Percentiles rank a stretch among this genome's conserved stretches.
These are phyloP conservation scores for Lycia hirtaria DNA, from an alignment of 2,888 invertebrate species.

Conservation along the genomic window DNA sequence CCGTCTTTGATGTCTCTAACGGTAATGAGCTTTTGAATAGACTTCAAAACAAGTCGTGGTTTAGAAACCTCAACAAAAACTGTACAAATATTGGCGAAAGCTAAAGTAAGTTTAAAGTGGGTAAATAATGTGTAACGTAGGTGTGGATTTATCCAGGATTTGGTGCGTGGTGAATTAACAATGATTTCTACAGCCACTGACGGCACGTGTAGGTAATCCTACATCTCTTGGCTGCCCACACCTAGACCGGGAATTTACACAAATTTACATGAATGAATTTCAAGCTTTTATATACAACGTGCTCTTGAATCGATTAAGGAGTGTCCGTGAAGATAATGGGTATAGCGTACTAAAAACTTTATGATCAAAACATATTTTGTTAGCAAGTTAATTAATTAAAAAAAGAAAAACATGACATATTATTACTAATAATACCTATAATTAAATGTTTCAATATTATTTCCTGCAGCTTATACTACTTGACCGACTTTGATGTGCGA, in stretches of 20 bases:
- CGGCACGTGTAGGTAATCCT: background rate
- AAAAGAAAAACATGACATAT: too few relatives aligned
- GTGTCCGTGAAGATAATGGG: too few relatives aligned
- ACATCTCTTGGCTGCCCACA: background rate
- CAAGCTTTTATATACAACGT: too few relatives aligned
- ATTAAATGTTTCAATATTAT: too few relatives aligned
- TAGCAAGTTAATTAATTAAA: too few relatives aligned
- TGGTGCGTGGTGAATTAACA: conserved; percentile 8
- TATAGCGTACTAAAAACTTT: too few relatives aligned
- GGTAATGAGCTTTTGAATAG: background rate
- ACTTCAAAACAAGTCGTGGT: background rate
- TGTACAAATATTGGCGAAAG: background rate
- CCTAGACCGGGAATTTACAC: background rate
- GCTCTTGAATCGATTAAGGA: too few relatives aligned
- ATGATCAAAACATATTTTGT: too few relatives aligned
- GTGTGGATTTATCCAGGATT: conserved; percentile 14
- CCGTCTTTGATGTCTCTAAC: background rate
- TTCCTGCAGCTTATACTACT: too few relatives aligned
- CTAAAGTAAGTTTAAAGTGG: conserved; percentile 3
- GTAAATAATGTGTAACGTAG: conserved; percentile 12
- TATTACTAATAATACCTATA: too few relatives aligned
- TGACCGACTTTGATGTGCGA: too few relatives aligned
- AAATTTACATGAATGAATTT: background rate
- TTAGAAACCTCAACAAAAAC: background rate
- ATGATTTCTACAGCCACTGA: conserved; percentile 1